Evolutionary conservation across 2,797 vertebrate species (phyloP), one percentile per base, ranked within the genome.

Genomic region (Cichlasoma orientale): DNA sequence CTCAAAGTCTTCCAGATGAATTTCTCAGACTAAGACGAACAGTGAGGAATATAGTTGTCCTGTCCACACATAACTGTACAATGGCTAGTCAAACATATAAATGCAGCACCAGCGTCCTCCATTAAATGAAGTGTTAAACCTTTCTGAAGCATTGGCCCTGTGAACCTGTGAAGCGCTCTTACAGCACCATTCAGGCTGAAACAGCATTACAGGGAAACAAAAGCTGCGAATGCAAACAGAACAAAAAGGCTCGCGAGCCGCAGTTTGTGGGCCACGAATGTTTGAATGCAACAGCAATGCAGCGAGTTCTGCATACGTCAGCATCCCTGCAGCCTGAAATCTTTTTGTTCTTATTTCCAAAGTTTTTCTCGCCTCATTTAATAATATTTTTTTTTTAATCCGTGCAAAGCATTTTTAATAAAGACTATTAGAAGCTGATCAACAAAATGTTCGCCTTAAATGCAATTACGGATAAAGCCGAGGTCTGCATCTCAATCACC

Each of bases 401-500:
- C 13, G 55, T 63, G 56, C 56, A 58, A 86, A 86, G 58, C 72
- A 75, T 82, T 76, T 85, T 89, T 84, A 89, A 85, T 87, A 27
- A 86, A 78, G 58, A 79, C 72, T 78, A 80, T 87, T 76, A 86
- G 59, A 78, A 77, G 74, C 83, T 84, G 84, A 92, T 92, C 80
- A 89, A 92, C 80, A 85, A 77, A 79, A 86, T 71, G 23, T 61
- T 82, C 74, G 38, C 63, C 52, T 72, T 82, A 74, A 89, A 82
- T 85, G 77, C 83, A 91, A 91, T 90, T 87, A 90, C 78, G 41
- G 14, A 36, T 68, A 82, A 82, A 87, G 77, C 29, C 25, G 56
- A 70, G 75, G 82, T 82, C 80, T 87, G 82, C 88, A 87, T 92
- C 86, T 79, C 83, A 89, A 89, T 88, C 87, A 78, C 66, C 9